A percentile compares a stretch with the other conserved stretches of the same genome.
phyloP scores from a whole-genome alignment of 2,797 vertebrate genomes.

The Microctenopoma steveboyesi region DNA sequence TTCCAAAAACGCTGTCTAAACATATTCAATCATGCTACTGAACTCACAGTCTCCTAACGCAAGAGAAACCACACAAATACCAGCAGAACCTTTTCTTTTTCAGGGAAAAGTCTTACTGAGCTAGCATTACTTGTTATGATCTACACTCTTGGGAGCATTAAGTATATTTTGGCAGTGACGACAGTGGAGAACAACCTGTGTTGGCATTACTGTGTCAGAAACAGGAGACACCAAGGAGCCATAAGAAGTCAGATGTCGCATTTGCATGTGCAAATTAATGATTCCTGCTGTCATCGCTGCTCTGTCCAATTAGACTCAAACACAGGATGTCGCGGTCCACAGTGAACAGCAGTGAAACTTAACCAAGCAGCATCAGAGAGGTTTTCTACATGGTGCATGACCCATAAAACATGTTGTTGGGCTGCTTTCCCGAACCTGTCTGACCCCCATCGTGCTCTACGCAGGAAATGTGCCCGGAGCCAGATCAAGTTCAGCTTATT shows the following conservation, averaged over 20 bases:
- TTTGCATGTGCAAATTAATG: slow-evolving; percentile 40
- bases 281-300: slow-evolving; percentile 42
- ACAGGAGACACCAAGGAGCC: slow-evolving; percentile 22
- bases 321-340: slow-evolving; percentile 11
- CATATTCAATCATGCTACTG: too few relatives aligned
- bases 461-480: slow-evolving; percentile 30
- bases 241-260: slow-evolving; percentile 2
- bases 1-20: neutral
- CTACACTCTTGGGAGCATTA: slow-evolving; percentile 8
- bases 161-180: neutral
- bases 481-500: slow-evolving; percentile 16
- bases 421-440: slow-evolving; percentile 28
- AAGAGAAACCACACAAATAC: neutral
- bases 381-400: slow-evolving; percentile 24
- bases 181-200: neutral
- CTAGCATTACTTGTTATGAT: slow-evolving; percentile 1
- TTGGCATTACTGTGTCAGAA: slow-evolving; percentile 7
- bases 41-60: neutral
- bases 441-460: slow-evolving; percentile 22
- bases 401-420: slow-evolving; percentile 49
- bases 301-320: slow-evolving; percentile 23
- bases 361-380: slow-evolving; percentile 20
- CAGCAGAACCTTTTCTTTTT: neutral
- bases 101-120: slow-evolving; percentile 13
- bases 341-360: slow-evolving; percentile 23